Evolutionary conservation across 2,888 invertebrate genomes (phyloP).

Genomic region (Heliothis peltigera): DNA sequence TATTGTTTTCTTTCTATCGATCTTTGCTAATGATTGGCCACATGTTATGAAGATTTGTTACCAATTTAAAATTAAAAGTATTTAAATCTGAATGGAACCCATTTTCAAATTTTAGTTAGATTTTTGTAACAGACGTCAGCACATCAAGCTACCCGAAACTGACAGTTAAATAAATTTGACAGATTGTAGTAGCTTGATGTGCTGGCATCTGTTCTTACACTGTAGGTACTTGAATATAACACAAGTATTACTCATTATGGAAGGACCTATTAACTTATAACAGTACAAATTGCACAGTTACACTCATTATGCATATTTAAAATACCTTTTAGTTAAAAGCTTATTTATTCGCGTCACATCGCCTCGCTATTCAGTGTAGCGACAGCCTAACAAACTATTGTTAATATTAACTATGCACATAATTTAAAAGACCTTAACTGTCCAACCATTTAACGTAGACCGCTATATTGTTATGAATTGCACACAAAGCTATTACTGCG

Average conservation of each 20-base stretch:
- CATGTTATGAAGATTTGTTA: too few species aligned
- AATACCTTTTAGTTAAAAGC: slow-evolving; percentile 31
- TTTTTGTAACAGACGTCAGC: too few species aligned
- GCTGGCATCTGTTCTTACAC: too few species aligned
- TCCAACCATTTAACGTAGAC: slow-evolving; percentile 50
- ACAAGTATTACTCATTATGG: slow-evolving; percentile 10
- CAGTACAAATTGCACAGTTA: slow-evolving; percentile 22
- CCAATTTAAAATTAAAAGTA: too few species aligned
- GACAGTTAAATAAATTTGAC: too few species aligned
- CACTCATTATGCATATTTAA: slow-evolving; percentile 1
- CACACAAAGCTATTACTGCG: slow-evolving; percentile 24
- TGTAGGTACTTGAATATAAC: too few species aligned
- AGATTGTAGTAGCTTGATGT: too few species aligned
- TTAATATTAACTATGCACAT: slow-evolving; percentile 61
- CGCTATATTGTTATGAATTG: slow-evolving; percentile 36
- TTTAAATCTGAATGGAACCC: too few species aligned
- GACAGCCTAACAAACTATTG: slow-evolving; percentile 47
- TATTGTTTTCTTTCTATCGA: too few species aligned
- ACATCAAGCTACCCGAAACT: too few species aligned
- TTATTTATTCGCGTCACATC: slow-evolving; percentile 47
- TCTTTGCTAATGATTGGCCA: too few species aligned
- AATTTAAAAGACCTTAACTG: slow-evolving; percentile 48
- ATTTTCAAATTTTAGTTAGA: too few species aligned
- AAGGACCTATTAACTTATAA: not conserved
- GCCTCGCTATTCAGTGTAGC: slow-evolving; percentile 38